phyloP scores from a whole-genome alignment of 1,140 invertebrate species.

The Drosophila sproati region DNA sequence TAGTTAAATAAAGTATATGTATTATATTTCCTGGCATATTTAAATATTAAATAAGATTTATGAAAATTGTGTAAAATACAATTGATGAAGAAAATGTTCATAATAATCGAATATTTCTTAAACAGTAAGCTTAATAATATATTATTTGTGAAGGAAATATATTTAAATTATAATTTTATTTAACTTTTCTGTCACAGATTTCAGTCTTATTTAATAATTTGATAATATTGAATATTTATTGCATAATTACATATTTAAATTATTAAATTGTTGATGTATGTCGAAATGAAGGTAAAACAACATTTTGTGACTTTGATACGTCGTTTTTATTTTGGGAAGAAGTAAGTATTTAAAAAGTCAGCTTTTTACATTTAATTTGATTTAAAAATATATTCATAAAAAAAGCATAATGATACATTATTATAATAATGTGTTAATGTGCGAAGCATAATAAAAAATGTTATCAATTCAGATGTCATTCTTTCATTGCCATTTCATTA shows the following conservation, averaged over 20 bases:
- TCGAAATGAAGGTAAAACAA: neutral
- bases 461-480: constrained; percentile 59
- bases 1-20: neutral
- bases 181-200: too few relatives aligned
- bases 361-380: neutral
- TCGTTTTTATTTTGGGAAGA: too few relatives aligned
- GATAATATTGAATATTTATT: neutral
- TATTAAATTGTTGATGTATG: too few relatives aligned
- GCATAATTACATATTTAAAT: neutral
- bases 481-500: constrained; percentile 41
- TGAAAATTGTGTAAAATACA: neutral
- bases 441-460: constrained; percentile 59
- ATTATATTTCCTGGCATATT: neutral
- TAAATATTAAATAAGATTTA: neutral
- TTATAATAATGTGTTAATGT: constrained; percentile 67
- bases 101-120: too few relatives aligned
- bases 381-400: neutral
- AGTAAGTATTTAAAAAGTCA: too few relatives aligned
- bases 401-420: neutral
- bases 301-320: neutral
- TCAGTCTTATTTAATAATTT: too few relatives aligned
- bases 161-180: too few relatives aligned
- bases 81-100: neutral
- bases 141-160: too few relatives aligned
- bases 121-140: too few relatives aligned